phyloP scores from a whole-genome alignment of 2,888 invertebrate genomes.

The Apotomis capreana region DNA sequence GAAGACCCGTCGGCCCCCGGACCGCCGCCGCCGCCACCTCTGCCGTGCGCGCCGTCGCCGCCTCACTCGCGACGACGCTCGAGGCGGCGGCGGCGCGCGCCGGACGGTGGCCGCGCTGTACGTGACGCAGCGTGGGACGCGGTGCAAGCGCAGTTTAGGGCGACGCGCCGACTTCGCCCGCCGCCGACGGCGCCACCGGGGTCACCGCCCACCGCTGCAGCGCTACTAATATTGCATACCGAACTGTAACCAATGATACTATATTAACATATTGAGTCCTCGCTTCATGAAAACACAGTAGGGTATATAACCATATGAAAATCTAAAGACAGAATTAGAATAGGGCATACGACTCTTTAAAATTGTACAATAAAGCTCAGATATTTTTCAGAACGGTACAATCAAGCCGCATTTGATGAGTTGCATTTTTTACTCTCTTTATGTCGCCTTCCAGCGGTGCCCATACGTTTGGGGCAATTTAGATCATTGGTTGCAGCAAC shows the following conservation, averaged over 20 bases:
- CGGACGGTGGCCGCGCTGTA: slow-evolving; percentile 38
- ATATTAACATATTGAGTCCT: too few relatives aligned
- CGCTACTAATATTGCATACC: slow-evolving; percentile 69
- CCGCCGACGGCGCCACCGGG: slow-evolving; percentile 48
- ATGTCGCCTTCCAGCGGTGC: too few relatives aligned
- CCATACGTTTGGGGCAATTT: too few relatives aligned
- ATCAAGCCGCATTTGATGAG: too few relatives aligned
- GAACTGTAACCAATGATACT: slow-evolving; percentile 54
- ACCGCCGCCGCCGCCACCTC: slow-evolving; percentile 20
- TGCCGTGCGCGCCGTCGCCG: slow-evolving; percentile 40
- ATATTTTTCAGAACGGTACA: too few relatives aligned
- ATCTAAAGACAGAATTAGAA: too few relatives aligned
- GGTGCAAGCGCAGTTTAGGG: slow-evolving; percentile 70
- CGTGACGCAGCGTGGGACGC: slow-evolving; percentile 68
- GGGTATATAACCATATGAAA: too few relatives aligned
- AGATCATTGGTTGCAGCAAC: too few relatives aligned
- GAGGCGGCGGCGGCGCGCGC: slow-evolving; percentile 33
- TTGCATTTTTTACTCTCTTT: too few relatives aligned
- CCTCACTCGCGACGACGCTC: slow-evolving; percentile 37
- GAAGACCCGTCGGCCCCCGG: slow-evolving; percentile 28
- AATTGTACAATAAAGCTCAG: too few relatives aligned
- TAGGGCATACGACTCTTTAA: too few relatives aligned
- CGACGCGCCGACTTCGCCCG: slow-evolving; percentile 47
- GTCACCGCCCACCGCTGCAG: slow-evolving; percentile 55
- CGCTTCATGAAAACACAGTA: too few relatives aligned